Conservation (phyloP, 2,888 invertebrate species). For the Drosophila tripunctata region DNA sequence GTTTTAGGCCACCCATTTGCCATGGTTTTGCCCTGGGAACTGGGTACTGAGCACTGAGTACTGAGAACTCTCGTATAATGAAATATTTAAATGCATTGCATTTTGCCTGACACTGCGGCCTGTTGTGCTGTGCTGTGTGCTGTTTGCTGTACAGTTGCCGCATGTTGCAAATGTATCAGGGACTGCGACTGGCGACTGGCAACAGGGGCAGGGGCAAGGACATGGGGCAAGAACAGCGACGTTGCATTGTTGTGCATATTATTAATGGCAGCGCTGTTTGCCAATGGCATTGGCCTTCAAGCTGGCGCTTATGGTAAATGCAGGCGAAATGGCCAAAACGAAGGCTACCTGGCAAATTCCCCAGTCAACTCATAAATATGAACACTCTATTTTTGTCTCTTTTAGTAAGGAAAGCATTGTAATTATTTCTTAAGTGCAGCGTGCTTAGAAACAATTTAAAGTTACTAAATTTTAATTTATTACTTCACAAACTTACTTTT, state of each 20-base stretch:
- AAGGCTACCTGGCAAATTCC: conserved; percentile 25
- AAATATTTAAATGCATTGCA: conserved; percentile 63
- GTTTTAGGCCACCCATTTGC: conserved; percentile 38
- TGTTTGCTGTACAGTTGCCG: conserved; percentile 6
- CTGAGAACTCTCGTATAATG: conserved; percentile 24
- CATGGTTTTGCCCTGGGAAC: conserved; percentile 30
- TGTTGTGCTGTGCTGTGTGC: no score
- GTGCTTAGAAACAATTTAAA: no score
- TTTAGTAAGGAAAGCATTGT: background rate
- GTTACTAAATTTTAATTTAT: no score
- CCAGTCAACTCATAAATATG: background rate
- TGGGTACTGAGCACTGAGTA: no score
- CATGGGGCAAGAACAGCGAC: background rate
- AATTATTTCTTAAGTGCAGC: background rate
- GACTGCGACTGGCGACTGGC: background rate
- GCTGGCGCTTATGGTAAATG: conserved; percentile 34
- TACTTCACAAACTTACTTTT: no score
- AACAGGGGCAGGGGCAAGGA: background rate
- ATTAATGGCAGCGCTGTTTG: conserved; percentile 47
- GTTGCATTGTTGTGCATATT: conserved; percentile 22
- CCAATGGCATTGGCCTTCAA: conserved; percentile 64
- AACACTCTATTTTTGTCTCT: conserved; percentile 5
- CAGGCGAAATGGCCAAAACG: conserved; percentile 30
- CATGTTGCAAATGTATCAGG: conserved; percentile 8
- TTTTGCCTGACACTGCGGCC: conserved; percentile 32